Base-by-base conservation (phyloP, 2,797 vertebrate species). In the Sebastes melanostomus region DNA sequence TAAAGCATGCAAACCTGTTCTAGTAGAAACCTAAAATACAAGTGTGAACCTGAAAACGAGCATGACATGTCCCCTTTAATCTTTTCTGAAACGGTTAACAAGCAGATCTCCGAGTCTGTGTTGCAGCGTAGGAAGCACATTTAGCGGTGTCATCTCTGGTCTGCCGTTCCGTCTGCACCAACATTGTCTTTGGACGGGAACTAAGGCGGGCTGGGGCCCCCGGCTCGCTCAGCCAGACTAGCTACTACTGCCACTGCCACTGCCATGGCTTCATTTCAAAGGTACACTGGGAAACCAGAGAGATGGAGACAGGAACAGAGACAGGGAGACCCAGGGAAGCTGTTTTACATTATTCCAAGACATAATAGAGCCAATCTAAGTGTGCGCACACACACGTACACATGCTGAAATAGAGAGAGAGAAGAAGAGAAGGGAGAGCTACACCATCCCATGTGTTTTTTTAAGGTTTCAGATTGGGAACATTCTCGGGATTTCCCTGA, bases 271-370 rank as follows among this genome's bases (percentile, higher is more conserved):
- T 89, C 88, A 84, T 92, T 93, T 95, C 91, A 91, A 91, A 89
- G 88, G 81, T 88, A 30, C 71, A 63, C 70, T 73, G 81, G 75
- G 89, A 91, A 93, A 83, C 79, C 87, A 84, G 59, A 89, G 90
- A 78, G 85, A 88, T 65, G 89, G 90, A 92, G 91, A 90, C 87
- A 87, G 82, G 65, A 87, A 81, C 83, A 82, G 86, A 85, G 86
- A 91, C 85, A 71, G 72, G 70, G 85, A 77, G 81, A 92, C 87
- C 38, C 83, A 59, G 87, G 81, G 88, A 90, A 93, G 88, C 93
- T 94, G 94, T 94, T 96, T 93, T 91, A 93, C 94, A 95, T 96
- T 96, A 95, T 94, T 96, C 92, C 92, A 93, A 94, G 94, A 96
- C 95, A 94, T 95, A 95, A 94, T 94, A 95, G 91, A 93, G 91